Evolutionary conservation across 2,888 invertebrate species (phyloP).

Genomic region (Meiosimyza decipiens): DNA sequence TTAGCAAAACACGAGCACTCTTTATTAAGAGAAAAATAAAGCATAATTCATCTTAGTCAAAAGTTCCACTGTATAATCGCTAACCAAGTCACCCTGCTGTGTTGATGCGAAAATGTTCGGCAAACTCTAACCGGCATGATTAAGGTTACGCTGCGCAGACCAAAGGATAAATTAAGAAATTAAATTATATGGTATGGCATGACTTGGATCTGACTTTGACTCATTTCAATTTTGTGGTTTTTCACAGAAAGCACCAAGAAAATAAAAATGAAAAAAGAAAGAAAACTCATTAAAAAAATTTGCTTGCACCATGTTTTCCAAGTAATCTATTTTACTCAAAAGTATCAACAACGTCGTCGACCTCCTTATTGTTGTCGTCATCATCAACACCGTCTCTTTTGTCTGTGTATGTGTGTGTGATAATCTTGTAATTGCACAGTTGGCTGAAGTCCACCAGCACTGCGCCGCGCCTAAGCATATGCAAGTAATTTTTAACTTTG

Average conservation of each 20-base stretch:
- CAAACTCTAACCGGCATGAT: constrained; percentile 25
- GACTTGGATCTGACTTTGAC: too few relatives aligned
- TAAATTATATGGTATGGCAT: constrained; percentile 2
- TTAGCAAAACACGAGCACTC: too few relatives aligned
- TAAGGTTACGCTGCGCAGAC: constrained; percentile 20
- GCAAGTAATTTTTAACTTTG: background rate
- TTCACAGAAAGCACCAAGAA: too few relatives aligned
- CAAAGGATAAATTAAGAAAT: constrained; percentile 32
- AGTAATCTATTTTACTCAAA: constrained; percentile 1
- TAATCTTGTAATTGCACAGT: constrained; percentile 25
- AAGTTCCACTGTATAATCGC: background rate
- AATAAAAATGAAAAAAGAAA: too few relatives aligned
- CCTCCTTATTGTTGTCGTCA: background rate
- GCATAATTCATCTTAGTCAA: background rate
- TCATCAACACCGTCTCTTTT: too few relatives aligned
- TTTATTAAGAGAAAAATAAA: too few relatives aligned
- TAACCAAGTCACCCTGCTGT: constrained; percentile 2
- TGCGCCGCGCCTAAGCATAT: constrained; percentile 12
- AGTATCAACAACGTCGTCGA: background rate
- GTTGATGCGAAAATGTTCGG: constrained; percentile 26
- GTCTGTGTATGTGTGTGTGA: background rate
- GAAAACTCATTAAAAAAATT: too few relatives aligned
- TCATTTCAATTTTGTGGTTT: too few relatives aligned
- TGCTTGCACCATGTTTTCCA: background rate
- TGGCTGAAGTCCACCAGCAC: constrained; percentile 23